Evolutionary conservation across 1,140 invertebrate species (phyloP).

Genomic region (Hestina assimilis): DNA sequence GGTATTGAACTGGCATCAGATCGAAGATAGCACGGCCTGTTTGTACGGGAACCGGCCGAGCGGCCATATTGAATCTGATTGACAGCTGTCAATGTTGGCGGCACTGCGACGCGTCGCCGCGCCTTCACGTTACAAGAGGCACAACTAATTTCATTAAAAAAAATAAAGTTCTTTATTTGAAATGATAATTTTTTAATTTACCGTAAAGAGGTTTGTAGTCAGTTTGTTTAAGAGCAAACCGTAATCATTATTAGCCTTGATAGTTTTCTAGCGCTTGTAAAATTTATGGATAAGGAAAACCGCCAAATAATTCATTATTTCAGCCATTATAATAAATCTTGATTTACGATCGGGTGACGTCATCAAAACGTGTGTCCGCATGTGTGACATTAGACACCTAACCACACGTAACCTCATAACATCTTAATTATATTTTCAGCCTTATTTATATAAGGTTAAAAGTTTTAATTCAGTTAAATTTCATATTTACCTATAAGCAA

Average conservation of each 20-base stretch:
- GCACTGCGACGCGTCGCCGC: constrained; percentile 69
- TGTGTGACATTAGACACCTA: constrained; percentile 16
- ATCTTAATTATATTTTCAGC: neutral
- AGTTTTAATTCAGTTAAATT: neutral
- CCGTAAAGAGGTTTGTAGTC: neutral
- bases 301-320: constrained; percentile 37
- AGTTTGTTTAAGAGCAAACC: neutral
- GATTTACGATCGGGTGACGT: constrained; percentile 36
- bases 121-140: constrained; percentile 50
- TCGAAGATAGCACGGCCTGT: constrained; percentile 59
- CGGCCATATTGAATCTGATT: constrained; percentile 76
- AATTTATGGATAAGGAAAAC: constrained; percentile 35
- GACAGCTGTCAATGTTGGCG: constrained; percentile 77
- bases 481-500: constrained; percentile 6
- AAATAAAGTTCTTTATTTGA: constrained; percentile 22
- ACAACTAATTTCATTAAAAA: constrained; percentile 25
- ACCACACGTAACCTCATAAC: neutral
- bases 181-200: neutral
- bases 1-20: constrained; percentile 54
- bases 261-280: neutral
- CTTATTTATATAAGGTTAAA: neutral
- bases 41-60: constrained; percentile 57
- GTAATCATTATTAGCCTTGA: neutral
- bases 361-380: constrained; percentile 23
- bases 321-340: constrained; percentile 35